These are phyloP conservation scores for Fundulus diaphanus DNA, from an alignment of 2,797 vertebrate genomes.

Conservation along the genomic window DNA sequence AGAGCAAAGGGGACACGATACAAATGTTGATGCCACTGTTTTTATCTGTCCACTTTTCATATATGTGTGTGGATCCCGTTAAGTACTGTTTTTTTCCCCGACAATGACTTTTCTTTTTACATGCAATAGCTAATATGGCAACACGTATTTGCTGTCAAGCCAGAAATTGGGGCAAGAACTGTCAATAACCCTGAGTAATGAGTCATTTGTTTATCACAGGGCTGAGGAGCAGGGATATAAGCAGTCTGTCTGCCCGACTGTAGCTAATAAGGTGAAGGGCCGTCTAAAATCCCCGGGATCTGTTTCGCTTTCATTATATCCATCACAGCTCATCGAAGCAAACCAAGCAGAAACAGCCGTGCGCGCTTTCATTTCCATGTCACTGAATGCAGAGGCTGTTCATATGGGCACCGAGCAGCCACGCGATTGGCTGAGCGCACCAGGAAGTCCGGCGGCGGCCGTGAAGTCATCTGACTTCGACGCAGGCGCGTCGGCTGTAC, in stretches of 20 bases:
- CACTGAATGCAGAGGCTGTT: neutral
- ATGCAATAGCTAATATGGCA: slow-evolving; percentile 23
- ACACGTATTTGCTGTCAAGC: slow-evolving; percentile 20
- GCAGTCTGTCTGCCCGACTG: slow-evolving; percentile 20
- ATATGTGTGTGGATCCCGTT: too few relatives aligned
- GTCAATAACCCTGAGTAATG: slow-evolving; percentile 44
- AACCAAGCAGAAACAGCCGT: neutral
- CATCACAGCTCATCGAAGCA: neutral
- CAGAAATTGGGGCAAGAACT: slow-evolving; percentile 28
- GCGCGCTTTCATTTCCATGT: neutral
- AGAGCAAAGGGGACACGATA: too few relatives aligned
- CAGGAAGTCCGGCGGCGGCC: slow-evolving; percentile 63
- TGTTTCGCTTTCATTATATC: neutral
- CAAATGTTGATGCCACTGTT: too few relatives aligned
- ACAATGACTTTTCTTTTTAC: neutral
- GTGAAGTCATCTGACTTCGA: slow-evolving; percentile 68
- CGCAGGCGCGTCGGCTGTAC: slow-evolving; percentile 52
- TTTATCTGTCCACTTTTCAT: too few relatives aligned
- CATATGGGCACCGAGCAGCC: slow-evolving; percentile 1
- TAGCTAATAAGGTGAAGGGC: slow-evolving; percentile 5
- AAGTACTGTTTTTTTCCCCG: too few relatives aligned
- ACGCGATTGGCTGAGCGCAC: slow-evolving; percentile 68
- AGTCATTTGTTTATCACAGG: slow-evolving; percentile 34
- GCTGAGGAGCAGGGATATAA: slow-evolving; percentile 19
- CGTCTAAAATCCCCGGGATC: slow-evolving; percentile 17